Evolutionary conservation across 1,140 invertebrate genomes (phyloP), one percentile per base, ranked within the genome.

Genomic region (Triops longicaudatus): DNA sequence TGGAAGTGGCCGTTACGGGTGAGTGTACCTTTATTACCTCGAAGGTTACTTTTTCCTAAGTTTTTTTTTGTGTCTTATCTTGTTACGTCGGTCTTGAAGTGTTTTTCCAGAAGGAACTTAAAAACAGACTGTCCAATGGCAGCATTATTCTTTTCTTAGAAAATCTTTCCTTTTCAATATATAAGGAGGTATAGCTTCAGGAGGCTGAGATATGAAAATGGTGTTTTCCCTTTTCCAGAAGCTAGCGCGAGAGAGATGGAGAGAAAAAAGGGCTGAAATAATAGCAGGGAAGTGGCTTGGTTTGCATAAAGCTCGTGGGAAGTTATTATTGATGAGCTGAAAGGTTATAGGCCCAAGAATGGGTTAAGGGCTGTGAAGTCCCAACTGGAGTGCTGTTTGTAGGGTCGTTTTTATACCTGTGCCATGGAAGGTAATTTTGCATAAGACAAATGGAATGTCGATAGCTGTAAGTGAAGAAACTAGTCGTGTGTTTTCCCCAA

Each of bases 1-100:
- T 98, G 91, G 93, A 97, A 85, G 91, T 98, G 12, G 94, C 93
- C 28, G 97, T 99, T 0, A 90, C 91, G 77, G 92, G 91, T 92
- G 83, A 83, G 86, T 83, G 77, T 12, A 14, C 14, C 22, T 63
- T 63, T 22, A 0, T 0, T 63, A n/a, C n/a, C 7, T 22, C 31
- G 0, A 42, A n/a, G n/a, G n/a, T n/a, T 4, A 42, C 22, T 26
- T 26, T 42, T 42, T 22, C 12, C 26, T 43, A n/a, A n/a, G n/a
- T n/a, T 17, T 3, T 14, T 17, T 75, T 27, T 42, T 75, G 26
- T 75, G 26, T 42, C 12, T 44, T 42, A 42, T 75, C 41, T 44
- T 42, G 31, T 42, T n/a, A n/a, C 73, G 22, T 5, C 41, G 27
- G 17, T 17, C 28, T 73, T 12, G 28, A 41, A 26, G 41, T 73